These are phyloP conservation scores for Drosophila flavopinicola DNA, from an alignment of 2,888 invertebrate species.

Conservation along the genomic window DNA sequence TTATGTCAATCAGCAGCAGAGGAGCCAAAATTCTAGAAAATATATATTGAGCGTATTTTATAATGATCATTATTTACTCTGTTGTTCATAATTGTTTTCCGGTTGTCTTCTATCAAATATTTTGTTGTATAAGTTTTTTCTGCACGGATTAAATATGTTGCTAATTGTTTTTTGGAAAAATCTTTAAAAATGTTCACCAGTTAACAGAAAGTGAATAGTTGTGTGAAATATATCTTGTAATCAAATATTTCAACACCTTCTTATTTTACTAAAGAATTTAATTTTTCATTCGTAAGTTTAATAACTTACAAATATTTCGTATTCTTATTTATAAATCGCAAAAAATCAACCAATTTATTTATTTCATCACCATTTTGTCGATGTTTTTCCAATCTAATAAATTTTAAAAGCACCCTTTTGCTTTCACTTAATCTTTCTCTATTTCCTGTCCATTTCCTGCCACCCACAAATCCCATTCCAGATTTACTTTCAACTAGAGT, in stretches of 20 bases:
- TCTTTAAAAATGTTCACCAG: too few relatives aligned
- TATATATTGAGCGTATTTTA: background rate
- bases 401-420: background rate
- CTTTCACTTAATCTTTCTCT: conserved; percentile 1
- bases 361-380: background rate
- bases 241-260: too few relatives aligned
- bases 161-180: too few relatives aligned
- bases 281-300: too few relatives aligned
- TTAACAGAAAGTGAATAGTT: too few relatives aligned
- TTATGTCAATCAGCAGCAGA: background rate
- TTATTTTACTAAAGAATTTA: too few relatives aligned
- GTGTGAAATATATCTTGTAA: too few relatives aligned
- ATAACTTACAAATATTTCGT: too few relatives aligned
- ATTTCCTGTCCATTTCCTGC: conserved; percentile 13
- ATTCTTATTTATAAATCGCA: too few relatives aligned
- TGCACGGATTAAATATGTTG: too few relatives aligned
- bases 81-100: background rate
- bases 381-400: background rate
- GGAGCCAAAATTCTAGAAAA: conserved; percentile 9
- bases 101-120: background rate
- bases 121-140: background rate
- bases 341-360: too few relatives aligned
- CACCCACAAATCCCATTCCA: conserved; percentile 1
- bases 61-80: conserved; percentile 2
- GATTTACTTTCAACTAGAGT: background rate